These are phyloP conservation scores for Molossus molossus DNA, from an alignment of 2,797 vertebrate genomes.

Conservation along the genomic window DNA sequence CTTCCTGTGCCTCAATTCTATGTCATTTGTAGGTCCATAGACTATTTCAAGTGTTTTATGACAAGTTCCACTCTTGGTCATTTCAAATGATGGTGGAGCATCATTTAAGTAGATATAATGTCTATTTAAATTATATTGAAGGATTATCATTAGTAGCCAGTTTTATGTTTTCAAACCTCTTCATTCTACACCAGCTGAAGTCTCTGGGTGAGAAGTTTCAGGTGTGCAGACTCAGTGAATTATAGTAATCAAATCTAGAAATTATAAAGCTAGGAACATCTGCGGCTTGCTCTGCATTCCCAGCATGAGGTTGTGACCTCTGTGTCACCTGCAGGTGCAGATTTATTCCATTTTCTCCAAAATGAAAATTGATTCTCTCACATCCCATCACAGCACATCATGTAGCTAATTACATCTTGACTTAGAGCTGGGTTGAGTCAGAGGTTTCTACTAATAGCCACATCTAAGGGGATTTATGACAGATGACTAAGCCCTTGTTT, in stretches of 20 bases:
- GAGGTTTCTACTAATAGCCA: conserved; percentile 55
- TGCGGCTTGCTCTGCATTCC: conserved; percentile 2
- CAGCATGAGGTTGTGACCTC: conserved; percentile 52
- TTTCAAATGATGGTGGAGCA: not conserved
- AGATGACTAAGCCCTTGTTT: not conserved
- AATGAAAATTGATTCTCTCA: conserved; percentile 77
- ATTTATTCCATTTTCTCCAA: conserved; percentile 72
- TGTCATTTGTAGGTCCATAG: not conserved
- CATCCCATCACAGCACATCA: conserved; percentile 52
- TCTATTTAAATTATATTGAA: not conserved
- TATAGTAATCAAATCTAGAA: conserved; percentile 69
- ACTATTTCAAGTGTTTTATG: not conserved
- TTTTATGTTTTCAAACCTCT: not conserved
- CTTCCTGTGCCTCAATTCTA: not conserved
- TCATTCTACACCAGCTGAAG: not conserved
- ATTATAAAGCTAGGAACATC: conserved; percentile 51
- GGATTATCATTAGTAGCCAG: not conserved
- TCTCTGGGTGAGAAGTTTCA: not conserved
- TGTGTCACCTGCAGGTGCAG: conserved; percentile 54
- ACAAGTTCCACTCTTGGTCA: not conserved
- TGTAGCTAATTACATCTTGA: conserved; percentile 73
- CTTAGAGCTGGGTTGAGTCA: conserved; percentile 68
- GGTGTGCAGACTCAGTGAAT: conserved; percentile 52
- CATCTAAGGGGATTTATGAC: not conserved
- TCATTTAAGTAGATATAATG: not conserved